A percentile compares a stretch with the other conserved stretches of the same genome.
Evolutionary conservation across 2,113 vertebrate species (phyloP).

Genomic region (Tyrannus savana): DNA sequence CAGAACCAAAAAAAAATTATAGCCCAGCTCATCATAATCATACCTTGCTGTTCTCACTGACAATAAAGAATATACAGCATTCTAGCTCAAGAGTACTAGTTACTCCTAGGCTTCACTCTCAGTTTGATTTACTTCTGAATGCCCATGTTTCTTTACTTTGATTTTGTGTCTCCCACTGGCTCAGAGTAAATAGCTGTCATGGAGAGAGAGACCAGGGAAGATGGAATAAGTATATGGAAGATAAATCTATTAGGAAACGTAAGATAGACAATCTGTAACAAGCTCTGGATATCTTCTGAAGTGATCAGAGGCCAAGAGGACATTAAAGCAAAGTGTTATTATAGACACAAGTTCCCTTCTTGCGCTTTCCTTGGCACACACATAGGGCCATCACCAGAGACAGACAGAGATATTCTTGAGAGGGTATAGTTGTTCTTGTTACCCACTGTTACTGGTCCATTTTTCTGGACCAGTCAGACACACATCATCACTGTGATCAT

Average conservation of each 20-base stretch:
- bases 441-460: not conserved
- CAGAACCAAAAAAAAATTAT: not conserved
- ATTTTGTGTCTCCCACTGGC: not conserved
- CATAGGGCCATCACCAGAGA: not conserved
- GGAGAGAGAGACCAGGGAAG: not conserved
- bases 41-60: not conserved
- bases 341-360: not conserved
- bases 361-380: not conserved
- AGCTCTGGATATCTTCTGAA: not conserved
- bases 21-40: not conserved
- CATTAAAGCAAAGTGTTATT: not conserved
- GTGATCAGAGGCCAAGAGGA: not conserved
- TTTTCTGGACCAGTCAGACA: not conserved
- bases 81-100: not conserved
- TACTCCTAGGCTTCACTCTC: not conserved
- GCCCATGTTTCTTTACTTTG: not conserved
- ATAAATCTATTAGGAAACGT: not conserved
- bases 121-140: not conserved
- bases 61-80: not conserved
- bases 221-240: not conserved
- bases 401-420: not conserved
- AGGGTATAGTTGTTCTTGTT: not conserved
- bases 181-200: not conserved
- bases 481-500: not conserved
- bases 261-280: not conserved